These are phyloP conservation scores for Lepetodrilus schrolli DNA, from an alignment of 2,888 invertebrate genomes.

Conservation along the genomic window DNA sequence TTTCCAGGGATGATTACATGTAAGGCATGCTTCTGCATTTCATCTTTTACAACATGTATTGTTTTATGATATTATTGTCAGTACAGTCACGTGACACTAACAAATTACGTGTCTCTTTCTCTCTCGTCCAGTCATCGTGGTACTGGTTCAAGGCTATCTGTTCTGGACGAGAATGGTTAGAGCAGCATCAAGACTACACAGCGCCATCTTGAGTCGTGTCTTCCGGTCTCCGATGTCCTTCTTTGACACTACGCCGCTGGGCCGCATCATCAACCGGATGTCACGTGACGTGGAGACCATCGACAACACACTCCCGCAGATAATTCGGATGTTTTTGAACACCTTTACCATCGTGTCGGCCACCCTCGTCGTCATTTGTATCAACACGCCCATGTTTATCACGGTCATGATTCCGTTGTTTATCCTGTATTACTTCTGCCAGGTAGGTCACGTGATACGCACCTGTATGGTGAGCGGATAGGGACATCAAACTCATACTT, in stretches of 20 bases:
- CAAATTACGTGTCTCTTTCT: neutral
- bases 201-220: conserved; percentile 62
- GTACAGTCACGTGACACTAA: conserved; percentile 32
- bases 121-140: conserved; percentile 57
- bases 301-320: conserved; percentile 59
- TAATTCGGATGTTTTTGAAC: conserved; percentile 54
- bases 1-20: too few relatives aligned
- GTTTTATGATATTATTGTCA: too few relatives aligned
- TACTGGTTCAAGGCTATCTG: conserved; percentile 57
- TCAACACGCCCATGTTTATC: conserved; percentile 51
- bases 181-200: conserved; percentile 64
- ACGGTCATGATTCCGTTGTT: conserved; percentile 43
- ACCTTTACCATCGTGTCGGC: conserved; percentile 62
- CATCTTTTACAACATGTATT: too few relatives aligned
- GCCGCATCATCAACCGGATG: conserved; percentile 74
- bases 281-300: conserved; percentile 64
- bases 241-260: conserved; percentile 75
- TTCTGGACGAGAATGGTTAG: conserved; percentile 54
- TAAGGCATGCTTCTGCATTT: too few relatives aligned
- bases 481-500: too few relatives aligned
- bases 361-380: conserved; percentile 52
- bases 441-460: too few relatives aligned
- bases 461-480: too few relatives aligned
- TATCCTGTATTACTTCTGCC: conserved; percentile 69
- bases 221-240: conserved; percentile 70